Conservation (phyloP, 2,888 invertebrate species). For the Catocala sponsa region DNA sequence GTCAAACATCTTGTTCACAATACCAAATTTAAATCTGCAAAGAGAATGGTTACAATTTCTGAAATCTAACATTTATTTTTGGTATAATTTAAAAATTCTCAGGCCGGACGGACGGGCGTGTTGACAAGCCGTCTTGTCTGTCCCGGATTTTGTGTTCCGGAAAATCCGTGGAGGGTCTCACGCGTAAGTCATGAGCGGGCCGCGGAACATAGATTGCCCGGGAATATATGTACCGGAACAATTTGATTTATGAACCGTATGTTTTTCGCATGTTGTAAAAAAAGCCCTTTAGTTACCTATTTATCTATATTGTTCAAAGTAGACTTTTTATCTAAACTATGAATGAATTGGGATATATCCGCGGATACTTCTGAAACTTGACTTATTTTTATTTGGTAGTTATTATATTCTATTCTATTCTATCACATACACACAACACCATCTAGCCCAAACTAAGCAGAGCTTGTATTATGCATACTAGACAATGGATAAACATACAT, state of each 20-base stretch:
- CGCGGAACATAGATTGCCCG: conserved; percentile 7
- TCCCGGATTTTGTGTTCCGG: conserved; percentile 51
- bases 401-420: too few species aligned
- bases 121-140: conserved; percentile 49
- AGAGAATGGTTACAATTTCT: conserved; percentile 35
- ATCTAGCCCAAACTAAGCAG: too few species aligned
- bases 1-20: not conserved
- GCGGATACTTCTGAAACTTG: too few species aligned
- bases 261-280: conserved; percentile 8
- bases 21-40: conserved; percentile 25
- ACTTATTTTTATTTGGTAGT: too few species aligned
- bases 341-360: too few species aligned
- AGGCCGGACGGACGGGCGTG: conserved; percentile 42
- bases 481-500: too few species aligned
- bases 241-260: not conserved
- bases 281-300: too few species aligned
- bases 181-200: conserved; percentile 32
- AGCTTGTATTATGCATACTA: too few species aligned
- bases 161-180: conserved; percentile 39
- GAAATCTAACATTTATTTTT: conserved; percentile 45
- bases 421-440: too few species aligned
- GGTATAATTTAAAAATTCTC: conserved; percentile 52
- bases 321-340: too few species aligned
- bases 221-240: conserved; percentile 7
- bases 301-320: too few species aligned